These are phyloP conservation scores for Bos indicus DNA, from an alignment of 2,113 vertebrate species.

Conservation along the genomic window DNA sequence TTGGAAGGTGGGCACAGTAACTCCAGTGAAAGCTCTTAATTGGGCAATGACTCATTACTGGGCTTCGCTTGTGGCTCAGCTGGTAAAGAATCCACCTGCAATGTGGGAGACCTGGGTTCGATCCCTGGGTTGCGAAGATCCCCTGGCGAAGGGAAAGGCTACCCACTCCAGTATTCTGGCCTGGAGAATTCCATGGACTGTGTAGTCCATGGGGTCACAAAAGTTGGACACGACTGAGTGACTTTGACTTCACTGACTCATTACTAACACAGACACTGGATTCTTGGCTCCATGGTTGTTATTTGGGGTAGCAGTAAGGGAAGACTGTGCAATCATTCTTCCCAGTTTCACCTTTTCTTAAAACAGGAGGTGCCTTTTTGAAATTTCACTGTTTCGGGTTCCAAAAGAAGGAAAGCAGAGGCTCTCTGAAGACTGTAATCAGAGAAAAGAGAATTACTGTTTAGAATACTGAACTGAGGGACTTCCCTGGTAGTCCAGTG, in stretches of 20 bases:
- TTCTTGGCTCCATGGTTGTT: background rate
- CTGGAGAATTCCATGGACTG: background rate
- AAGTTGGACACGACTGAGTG: fast-evolving
- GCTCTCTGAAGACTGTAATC: background rate
- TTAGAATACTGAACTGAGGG: background rate
- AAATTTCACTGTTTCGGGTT: background rate
- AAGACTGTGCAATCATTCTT: background rate
- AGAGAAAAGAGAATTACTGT: background rate
- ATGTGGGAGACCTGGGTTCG: background rate
- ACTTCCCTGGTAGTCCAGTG: background rate
- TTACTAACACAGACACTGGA: background rate
- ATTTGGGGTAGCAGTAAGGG: background rate
- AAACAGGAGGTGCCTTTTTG: background rate
- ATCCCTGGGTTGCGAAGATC: background rate
- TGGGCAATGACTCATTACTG: background rate
- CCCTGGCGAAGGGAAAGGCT: background rate
- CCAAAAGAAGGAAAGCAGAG: background rate
- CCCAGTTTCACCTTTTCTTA: background rate
- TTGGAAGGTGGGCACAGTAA: background rate
- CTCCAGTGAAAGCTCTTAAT: background rate
- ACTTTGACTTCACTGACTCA: background rate
- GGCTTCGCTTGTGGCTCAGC: background rate
- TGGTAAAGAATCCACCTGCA: background rate
- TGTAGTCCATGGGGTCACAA: background rate
- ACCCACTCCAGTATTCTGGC: background rate